These are phyloP conservation scores for Actinopyga echinites DNA, from an alignment of 53 echinoderm and acorn worm genomes.

Conservation along the genomic window DNA sequence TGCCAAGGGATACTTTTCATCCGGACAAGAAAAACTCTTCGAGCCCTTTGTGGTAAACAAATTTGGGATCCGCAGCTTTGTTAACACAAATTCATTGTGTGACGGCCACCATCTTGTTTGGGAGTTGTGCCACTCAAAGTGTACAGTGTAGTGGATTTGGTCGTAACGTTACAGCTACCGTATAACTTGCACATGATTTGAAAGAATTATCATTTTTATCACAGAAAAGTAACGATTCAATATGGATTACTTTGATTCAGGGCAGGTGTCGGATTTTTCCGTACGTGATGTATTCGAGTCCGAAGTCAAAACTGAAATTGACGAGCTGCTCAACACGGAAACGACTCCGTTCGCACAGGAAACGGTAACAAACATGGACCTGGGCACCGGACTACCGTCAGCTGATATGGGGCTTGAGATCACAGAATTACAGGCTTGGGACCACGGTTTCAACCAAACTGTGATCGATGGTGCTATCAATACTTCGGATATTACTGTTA, in stretches of 20 bases:
- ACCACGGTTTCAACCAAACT: neutral
- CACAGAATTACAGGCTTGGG: slow-evolving; percentile 13
- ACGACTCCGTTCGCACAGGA: slow-evolving; percentile 71
- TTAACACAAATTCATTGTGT: slow-evolving; percentile 37
- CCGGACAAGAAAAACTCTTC: neutral
- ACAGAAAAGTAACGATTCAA: neutral
- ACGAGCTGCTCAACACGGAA: slow-evolving; percentile 84
- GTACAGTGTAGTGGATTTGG: slow-evolving; percentile 20
- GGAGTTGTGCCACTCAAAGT: neutral
- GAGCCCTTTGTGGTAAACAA: neutral
- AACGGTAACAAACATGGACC: slow-evolving; percentile 32
- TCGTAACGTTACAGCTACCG: neutral
- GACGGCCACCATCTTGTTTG: slow-evolving; percentile 39
- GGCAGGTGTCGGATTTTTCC: slow-evolving; percentile 73
- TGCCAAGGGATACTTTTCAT: too few relatives aligned
- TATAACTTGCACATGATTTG: slow-evolving; percentile 15
- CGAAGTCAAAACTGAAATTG: slow-evolving; percentile 95
- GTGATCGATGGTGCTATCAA: neutral
- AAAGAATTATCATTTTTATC: neutral
- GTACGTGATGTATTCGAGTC: slow-evolving; percentile 90
- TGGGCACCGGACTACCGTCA: slow-evolving; percentile 10
- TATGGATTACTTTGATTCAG: slow-evolving; percentile 82
- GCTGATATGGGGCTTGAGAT: slow-evolving; percentile 37
- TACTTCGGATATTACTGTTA: neutral
- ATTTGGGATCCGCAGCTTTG: slow-evolving; percentile 23